A percentile compares a stretch with the other conserved stretches of the same genome.
Evolutionary conservation across 2,113 vertebrate genomes (phyloP).

Genomic region (Spea bombifrons): DNA sequence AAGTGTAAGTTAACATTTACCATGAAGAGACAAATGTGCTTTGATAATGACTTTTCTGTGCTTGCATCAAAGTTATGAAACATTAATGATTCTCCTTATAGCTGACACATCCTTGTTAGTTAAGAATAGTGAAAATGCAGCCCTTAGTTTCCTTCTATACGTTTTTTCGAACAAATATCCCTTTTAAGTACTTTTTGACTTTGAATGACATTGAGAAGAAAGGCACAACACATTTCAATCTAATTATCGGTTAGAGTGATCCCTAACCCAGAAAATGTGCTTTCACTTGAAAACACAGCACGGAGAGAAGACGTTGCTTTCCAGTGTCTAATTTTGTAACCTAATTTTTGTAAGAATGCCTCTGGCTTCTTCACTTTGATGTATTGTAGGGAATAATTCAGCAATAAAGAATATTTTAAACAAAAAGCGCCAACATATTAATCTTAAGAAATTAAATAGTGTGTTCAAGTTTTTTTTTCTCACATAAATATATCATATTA

Average conservation of each 20-base stretch:
- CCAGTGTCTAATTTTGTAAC: not conserved
- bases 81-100: not conserved
- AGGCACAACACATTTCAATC: not conserved
- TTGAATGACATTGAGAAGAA: not conserved
- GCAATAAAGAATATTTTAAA: not conserved
- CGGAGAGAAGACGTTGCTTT: not conserved
- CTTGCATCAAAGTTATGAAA: not conserved
- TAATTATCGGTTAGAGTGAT: slow-evolving; percentile 7
- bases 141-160: not conserved
- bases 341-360: slow-evolving; percentile 2
- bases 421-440: not conserved
- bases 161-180: not conserved
- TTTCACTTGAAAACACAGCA: not conserved
- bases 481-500: too few relatives aligned
- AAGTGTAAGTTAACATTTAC: not conserved
- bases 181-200: not conserved
- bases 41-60: not conserved
- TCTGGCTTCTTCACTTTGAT: not conserved
- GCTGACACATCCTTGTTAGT: not conserved
- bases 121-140: not conserved
- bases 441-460: not conserved
- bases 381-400: not conserved
- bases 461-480: too few relatives aligned
- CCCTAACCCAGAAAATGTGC: not conserved
- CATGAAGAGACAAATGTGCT: slow-evolving; percentile 2